A percentile compares a stretch with the other conserved stretches of the same genome.
phyloP scores from a whole-genome alignment of 2,888 invertebrate genomes.

The Phyllotreta cruciferae region DNA sequence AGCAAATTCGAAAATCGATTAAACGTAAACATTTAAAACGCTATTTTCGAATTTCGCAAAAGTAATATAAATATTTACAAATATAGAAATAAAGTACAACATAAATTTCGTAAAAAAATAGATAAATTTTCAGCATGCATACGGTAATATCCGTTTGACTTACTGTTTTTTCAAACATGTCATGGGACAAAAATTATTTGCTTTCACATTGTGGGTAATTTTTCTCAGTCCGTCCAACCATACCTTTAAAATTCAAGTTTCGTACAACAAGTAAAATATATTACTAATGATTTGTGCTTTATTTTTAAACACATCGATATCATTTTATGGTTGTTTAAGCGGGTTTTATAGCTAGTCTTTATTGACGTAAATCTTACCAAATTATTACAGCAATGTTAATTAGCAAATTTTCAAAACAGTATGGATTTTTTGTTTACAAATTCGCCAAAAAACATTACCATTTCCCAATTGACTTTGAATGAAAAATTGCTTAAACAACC shows the following conservation, averaged over 20 bases:
- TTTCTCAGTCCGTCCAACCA: conserved; percentile 95
- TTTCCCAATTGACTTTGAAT: no score
- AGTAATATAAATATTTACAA: background rate
- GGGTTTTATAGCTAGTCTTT: no score
- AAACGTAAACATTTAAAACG: conserved; percentile 8
- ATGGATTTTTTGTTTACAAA: no score
- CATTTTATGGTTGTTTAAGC: no score
- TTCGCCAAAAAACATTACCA: no score
- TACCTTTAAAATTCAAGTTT: conserved; percentile 68
- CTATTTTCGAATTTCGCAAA: no score
- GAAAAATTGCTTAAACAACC: no score
- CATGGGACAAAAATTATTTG: conserved; percentile 98
- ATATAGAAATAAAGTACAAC: conserved; percentile 27
- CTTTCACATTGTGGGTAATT: conserved; percentile 98
- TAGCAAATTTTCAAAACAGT: no score
- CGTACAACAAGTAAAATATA: conserved; percentile 16
- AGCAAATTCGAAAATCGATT: background rate
- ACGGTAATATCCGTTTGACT: conserved; percentile 63
- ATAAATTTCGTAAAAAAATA: conserved; percentile 29
- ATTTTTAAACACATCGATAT: background rate
- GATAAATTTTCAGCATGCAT: conserved; percentile 31
- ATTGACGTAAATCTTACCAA: no score
- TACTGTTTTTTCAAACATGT: conserved; percentile 99
- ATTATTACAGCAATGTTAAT: no score
- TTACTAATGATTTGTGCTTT: conserved; percentile 7